Percentiles rank a stretch among this genome's conserved stretches.
Evolutionary conservation across 35 echinoderm and acorn worm species (phyloP).

Genomic region (Eucidaris tribuloides): DNA sequence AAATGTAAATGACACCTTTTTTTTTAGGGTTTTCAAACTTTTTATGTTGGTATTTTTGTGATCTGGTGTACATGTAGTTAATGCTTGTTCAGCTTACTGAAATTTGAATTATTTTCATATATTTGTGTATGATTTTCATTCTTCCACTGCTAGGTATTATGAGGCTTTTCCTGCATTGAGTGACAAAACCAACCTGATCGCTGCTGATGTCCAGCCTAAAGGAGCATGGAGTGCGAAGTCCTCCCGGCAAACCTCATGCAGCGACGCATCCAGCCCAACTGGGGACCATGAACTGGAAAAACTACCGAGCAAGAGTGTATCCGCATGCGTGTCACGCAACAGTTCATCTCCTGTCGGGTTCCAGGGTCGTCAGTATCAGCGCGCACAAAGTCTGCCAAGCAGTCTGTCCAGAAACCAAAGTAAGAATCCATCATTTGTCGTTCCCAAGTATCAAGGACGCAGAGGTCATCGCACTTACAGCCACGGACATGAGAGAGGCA

Average conservation of each 20-base stretch:
- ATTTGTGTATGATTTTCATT: slow-evolving; percentile 6
- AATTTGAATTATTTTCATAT: slow-evolving; percentile 5
- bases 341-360: slow-evolving; percentile 68
- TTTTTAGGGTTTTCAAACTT: too few relatives aligned
- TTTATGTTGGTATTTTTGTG: too few relatives aligned
- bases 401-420: slow-evolving; percentile 40
- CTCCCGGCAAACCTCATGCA: not conserved
- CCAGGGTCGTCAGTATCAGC: slow-evolving; percentile 54
- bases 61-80: too few relatives aligned
- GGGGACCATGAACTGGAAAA: not conserved
- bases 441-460: slow-evolving; percentile 48
- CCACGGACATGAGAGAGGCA: not conserved
- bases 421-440: slow-evolving; percentile 34
- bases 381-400: slow-evolving; percentile 79
- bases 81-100: not conserved
- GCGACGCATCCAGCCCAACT: not conserved
- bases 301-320: slow-evolving; percentile 40
- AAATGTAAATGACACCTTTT: too few relatives aligned
- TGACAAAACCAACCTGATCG: slow-evolving; percentile 35
- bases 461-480: slow-evolving; percentile 13
- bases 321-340: slow-evolving; percentile 72
- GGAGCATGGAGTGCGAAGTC: slow-evolving; percentile 51
- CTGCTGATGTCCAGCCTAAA: slow-evolving; percentile 34
- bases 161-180: slow-evolving; percentile 89
- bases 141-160: slow-evolving; percentile 67